Evolutionary conservation across 2,113 vertebrate genomes (phyloP), one percentile per base, ranked within the genome.

Genomic region (Heterotis niloticus): DNA sequence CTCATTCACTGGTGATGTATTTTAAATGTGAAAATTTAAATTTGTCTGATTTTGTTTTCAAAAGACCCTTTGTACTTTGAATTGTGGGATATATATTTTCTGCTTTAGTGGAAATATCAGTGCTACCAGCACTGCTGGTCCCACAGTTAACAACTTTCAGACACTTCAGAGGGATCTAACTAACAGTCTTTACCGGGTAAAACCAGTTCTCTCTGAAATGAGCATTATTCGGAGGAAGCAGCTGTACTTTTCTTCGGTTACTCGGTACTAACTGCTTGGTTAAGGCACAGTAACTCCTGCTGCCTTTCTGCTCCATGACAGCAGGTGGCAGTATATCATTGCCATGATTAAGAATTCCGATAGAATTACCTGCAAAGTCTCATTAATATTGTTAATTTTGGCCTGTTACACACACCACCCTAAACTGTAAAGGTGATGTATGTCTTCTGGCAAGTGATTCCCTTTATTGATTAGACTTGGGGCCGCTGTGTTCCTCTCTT

Each of bases 261-360:
- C 7, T 44, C 34, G 7, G 34, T 44, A 44, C 34, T 4, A 44
- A 44, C 34, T 44, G 34, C 7, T 44, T 4, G 34, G 34, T 44
- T 44, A 7, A 44, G 7, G 34, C 3, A 44, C 34, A 44, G 34
- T 44, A 10, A 5, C 29, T 29, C 18, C 44, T 70, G n/a, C n/a
- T 62, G 52, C 57, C 13, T 26, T 74, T 74, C 28, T 74, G 28
- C 72, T 74, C 72, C 72, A 16, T 5, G 24, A 59, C 91, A 91
- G 81, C 81, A 88, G 89, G 79, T 86, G 90, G 23, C 88, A 81
- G 76, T 85, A 65, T 71, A 83, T 5, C 70, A n/a, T 54, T 23
- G 14, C 74, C 75, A 72, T 64, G 34, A 23, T 68, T 56, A 23
- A 23, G 34, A 2, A 44, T 2, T 44, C 34, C 2, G 34, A 2